These are phyloP conservation scores for Pammene fasciana DNA, from an alignment of 2,888 invertebrate genomes.

Conservation along the genomic window DNA sequence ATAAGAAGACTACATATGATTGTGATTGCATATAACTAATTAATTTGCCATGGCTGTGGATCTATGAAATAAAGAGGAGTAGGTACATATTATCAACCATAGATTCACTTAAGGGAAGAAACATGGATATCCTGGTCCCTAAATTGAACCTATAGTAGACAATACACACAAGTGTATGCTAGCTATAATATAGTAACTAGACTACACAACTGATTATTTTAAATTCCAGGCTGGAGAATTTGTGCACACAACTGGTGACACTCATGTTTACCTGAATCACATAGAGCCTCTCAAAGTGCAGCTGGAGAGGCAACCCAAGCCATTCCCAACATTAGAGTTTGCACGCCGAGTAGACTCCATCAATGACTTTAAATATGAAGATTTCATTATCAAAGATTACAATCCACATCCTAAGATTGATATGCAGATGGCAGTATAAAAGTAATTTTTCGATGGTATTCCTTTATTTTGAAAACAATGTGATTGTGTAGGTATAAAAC, in stretches of 20 bases:
- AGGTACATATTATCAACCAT: too few relatives aligned
- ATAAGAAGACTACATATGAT: too few relatives aligned
- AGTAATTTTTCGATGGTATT: not conserved
- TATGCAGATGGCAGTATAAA: conserved; percentile 95
- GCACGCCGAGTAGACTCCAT: conserved; percentile 88
- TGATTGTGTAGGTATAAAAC: conserved; percentile 33
- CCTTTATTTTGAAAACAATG: not conserved
- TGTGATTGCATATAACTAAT: too few relatives aligned
- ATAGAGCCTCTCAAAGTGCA: conserved; percentile 92
- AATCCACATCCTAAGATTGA: conserved; percentile 94
- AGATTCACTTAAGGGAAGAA: too few relatives aligned
- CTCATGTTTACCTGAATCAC: conserved; percentile 97
- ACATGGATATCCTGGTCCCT: too few relatives aligned
- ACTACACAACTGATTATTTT: not conserved
- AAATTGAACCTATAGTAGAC: too few relatives aligned
- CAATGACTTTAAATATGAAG: conserved; percentile 93
- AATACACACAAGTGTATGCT: not conserved
- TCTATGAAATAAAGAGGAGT: too few relatives aligned
- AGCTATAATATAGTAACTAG: not conserved
- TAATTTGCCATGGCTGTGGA: too few relatives aligned
- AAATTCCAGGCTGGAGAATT: conserved; percentile 92
- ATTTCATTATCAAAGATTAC: conserved; percentile 93
- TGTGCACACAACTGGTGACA: conserved; percentile 96
- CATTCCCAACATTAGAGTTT: conserved; percentile 92
- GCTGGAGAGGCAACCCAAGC: conserved; percentile 88